A percentile compares a stretch with the other conserved stretches of the same genome.
Evolutionary conservation across 2,888 invertebrate genomes (phyloP).

Genomic region (Ectobius pallidus): DNA sequence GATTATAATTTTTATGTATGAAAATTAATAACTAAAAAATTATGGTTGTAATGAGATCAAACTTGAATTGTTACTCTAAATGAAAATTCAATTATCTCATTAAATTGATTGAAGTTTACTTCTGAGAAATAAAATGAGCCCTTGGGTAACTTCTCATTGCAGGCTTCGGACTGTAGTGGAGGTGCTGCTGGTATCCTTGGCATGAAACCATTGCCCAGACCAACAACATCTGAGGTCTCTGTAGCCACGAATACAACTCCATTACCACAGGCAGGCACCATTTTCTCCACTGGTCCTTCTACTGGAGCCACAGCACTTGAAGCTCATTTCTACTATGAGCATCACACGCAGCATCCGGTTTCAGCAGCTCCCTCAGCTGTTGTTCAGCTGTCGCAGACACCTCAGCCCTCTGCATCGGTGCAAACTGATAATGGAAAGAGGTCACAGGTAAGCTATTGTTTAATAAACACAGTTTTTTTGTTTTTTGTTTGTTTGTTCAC

Average conservation of each 20-base stretch:
- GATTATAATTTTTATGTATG: too few relatives aligned
- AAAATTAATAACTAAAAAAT: too few relatives aligned
- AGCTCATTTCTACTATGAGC: slow-evolving; percentile 38
- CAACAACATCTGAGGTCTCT: slow-evolving; percentile 28
- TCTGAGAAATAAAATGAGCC: too few relatives aligned
- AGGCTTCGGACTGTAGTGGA: slow-evolving; percentile 27
- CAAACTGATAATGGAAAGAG: slow-evolving; percentile 52
- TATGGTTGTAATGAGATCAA: too few relatives aligned
- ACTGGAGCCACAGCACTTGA: slow-evolving; percentile 8
- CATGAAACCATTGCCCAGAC: slow-evolving; percentile 8
- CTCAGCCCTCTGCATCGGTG: slow-evolving; percentile 44
- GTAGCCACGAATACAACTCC: slow-evolving; percentile 30
- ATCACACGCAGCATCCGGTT: slow-evolving; percentile 13
- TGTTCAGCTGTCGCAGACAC: slow-evolving; percentile 37
- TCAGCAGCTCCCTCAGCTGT: slow-evolving; percentile 20
- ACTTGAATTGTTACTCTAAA: too few relatives aligned
- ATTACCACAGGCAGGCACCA: not conserved
- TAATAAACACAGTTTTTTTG: too few relatives aligned
- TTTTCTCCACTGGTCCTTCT: slow-evolving; percentile 15
- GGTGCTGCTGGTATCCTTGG: not conserved
- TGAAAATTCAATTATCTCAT: too few relatives aligned
- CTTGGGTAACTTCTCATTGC: too few relatives aligned
- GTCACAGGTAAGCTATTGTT: slow-evolving; percentile 48
- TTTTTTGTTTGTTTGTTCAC: too few relatives aligned
- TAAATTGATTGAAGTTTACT: too few relatives aligned